Conservation (phyloP, 2,113 vertebrate species). For the Bubalus kerabau region DNA sequence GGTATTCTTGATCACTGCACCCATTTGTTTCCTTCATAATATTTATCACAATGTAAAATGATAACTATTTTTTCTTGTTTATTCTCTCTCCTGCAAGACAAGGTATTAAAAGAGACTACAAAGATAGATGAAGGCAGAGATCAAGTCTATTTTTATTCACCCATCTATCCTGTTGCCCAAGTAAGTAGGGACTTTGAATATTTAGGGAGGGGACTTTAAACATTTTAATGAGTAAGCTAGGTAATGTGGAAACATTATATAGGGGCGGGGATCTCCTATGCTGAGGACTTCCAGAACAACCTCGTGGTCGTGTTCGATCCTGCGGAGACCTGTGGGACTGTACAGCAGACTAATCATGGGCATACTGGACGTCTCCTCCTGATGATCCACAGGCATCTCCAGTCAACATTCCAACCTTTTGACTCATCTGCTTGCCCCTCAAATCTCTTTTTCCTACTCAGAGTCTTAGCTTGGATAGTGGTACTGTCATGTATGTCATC, state of each 20-base stretch:
- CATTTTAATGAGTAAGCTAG: neutral
- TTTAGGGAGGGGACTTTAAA: neutral
- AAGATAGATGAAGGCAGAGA: neutral
- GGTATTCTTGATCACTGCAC: neutral
- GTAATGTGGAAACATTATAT: neutral
- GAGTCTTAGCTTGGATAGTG: neutral
- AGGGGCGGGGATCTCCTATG: neutral
- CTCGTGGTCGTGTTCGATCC: neutral
- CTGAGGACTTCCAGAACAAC: neutral
- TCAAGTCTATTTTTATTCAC: neutral
- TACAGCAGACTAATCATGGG: neutral
- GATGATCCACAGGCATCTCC: neutral
- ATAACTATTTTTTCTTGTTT: neutral
- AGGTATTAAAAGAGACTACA: neutral
- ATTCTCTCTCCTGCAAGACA: neutral
- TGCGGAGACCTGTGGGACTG: neutral
- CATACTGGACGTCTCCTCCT: neutral
- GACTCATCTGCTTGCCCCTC: neutral
- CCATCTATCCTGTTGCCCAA: neutral
- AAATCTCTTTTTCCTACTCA: neutral
- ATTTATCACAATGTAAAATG: constrained; percentile 14
- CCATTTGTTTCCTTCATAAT: neutral
- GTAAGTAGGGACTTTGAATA: neutral
- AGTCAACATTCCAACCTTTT: neutral
- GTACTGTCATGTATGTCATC: neutral